Evolutionary conservation across 2,113 vertebrate genomes (phyloP).

Genomic region (Scomber japonicus): DNA sequence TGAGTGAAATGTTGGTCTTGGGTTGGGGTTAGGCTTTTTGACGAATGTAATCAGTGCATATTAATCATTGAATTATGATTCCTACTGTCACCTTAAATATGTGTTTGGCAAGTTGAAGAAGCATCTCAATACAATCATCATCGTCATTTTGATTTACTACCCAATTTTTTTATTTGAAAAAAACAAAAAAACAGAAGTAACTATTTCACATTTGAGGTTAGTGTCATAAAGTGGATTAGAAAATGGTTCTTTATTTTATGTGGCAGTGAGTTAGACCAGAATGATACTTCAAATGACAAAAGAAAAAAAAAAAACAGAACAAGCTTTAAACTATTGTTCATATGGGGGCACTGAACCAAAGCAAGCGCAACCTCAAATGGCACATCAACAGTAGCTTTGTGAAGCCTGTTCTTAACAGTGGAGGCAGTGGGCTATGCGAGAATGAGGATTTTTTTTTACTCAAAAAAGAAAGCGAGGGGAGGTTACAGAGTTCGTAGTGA

Average conservation of each 20-base stretch:
- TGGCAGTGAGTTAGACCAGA: not conserved
- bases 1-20: constrained; percentile 10
- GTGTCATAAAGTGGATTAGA: not conserved
- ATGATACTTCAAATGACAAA: constrained; percentile 1
- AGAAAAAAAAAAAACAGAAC: not conserved
- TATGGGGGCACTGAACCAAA: constrained; percentile 12
- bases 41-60: constrained; percentile 10
- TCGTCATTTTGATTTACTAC: not conserved
- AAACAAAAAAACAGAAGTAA: not conserved
- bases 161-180: not conserved
- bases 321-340: not conserved
- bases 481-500: constrained; percentile 73
- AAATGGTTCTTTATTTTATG: not conserved
- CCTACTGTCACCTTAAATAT: not conserved
- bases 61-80: constrained; percentile 16
- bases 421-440: constrained; percentile 30
- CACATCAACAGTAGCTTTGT: constrained; percentile 23
- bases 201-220: not conserved
- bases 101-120: too few species aligned
- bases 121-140: too few species aligned
- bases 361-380: constrained; percentile 13
- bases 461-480: constrained; percentile 46
- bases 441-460: constrained; percentile 26
- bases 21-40: constrained; percentile 15
- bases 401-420: constrained; percentile 18